These are phyloP conservation scores for Acleris holmiana DNA, from an alignment of 2,888 invertebrate genomes.

Conservation along the genomic window DNA sequence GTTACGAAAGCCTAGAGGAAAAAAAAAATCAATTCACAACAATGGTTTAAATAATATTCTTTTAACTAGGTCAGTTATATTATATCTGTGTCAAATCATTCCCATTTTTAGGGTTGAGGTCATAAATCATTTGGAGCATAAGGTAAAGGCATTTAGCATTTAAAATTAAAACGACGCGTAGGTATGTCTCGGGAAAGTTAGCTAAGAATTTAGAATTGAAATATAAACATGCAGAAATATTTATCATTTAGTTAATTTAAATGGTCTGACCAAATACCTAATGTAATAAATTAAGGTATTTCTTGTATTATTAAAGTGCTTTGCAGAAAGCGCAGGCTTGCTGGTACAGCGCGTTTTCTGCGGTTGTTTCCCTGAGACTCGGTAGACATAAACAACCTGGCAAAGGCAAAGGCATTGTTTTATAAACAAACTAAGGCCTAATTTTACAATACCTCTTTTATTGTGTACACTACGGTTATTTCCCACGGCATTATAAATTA, in stretches of 20 bases:
- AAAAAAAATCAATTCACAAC: constrained; percentile 50
- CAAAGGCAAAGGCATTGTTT: constrained; percentile 25
- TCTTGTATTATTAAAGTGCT: constrained; percentile 26
- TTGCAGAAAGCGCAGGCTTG: constrained; percentile 17
- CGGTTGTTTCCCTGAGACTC: constrained; percentile 20
- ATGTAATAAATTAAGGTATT: constrained; percentile 24
- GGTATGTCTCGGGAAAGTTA: background rate
- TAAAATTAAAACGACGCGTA: constrained; percentile 7
- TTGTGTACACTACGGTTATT: too few relatives aligned
- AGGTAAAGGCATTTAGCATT: background rate
- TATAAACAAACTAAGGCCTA: constrained; percentile 1
- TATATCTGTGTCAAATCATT: background rate
- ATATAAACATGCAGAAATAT: background rate
- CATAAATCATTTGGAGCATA: constrained; percentile 7
- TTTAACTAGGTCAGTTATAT: constrained; percentile 38
- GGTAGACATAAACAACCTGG: constrained; percentile 23
- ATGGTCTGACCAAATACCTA: constrained; percentile 7
- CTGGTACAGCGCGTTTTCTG: constrained; percentile 16
- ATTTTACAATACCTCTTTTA: constrained; percentile 3
- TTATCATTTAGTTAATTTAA: constrained; percentile 5
- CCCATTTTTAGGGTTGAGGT: constrained; percentile 4
- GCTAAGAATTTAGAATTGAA: background rate
- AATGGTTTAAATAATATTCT: constrained; percentile 52
- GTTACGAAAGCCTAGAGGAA: constrained; percentile 57
- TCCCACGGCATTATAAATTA: background rate